phyloP scores from a whole-genome alignment of 64 coral and sea anemone species.

The Astreopora myriophthalma region DNA sequence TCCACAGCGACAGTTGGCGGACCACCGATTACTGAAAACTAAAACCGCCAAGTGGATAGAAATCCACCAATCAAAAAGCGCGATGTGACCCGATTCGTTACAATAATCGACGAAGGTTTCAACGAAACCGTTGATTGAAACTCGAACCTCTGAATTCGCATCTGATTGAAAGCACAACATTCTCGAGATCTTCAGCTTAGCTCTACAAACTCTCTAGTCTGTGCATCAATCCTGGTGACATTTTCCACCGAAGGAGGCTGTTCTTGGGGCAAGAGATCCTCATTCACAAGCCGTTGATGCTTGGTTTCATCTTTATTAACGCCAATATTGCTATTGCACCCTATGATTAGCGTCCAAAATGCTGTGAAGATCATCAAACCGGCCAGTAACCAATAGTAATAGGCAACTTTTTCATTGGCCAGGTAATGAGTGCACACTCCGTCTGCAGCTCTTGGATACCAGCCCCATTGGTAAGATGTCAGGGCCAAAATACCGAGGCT shows the following conservation, averaged over 20 bases:
- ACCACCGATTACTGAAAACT: too few species aligned
- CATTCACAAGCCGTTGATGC: constrained; percentile 47
- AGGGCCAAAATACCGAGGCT: constrained; percentile 57
- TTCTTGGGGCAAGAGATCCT: neutral
- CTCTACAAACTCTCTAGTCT: constrained; percentile 21
- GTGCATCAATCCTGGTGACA: neutral
- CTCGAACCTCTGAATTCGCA: too few species aligned
- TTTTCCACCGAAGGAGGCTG: neutral
- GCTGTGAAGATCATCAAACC: constrained; percentile 26
- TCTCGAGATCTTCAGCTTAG: neutral
- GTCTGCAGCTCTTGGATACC: constrained; percentile 62
- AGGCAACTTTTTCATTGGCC: constrained; percentile 64
- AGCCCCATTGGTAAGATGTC: constrained; percentile 38
- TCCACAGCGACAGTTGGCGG: too few species aligned
- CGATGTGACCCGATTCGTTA: too few species aligned
- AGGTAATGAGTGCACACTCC: constrained; percentile 43
- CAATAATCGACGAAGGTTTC: too few species aligned
- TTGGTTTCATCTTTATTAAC: constrained; percentile 28
- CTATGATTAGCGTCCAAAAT: constrained; percentile 35
- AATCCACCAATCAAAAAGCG: too few species aligned
- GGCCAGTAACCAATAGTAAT: constrained; percentile 83
- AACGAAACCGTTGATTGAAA: too few species aligned
- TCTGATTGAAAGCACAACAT: too few species aligned
- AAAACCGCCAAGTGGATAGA: too few species aligned
- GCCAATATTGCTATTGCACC: constrained; percentile 62